Evolutionary conservation across 2,113 vertebrate genomes (phyloP).

Genomic region (Centropus bengalensis): DNA sequence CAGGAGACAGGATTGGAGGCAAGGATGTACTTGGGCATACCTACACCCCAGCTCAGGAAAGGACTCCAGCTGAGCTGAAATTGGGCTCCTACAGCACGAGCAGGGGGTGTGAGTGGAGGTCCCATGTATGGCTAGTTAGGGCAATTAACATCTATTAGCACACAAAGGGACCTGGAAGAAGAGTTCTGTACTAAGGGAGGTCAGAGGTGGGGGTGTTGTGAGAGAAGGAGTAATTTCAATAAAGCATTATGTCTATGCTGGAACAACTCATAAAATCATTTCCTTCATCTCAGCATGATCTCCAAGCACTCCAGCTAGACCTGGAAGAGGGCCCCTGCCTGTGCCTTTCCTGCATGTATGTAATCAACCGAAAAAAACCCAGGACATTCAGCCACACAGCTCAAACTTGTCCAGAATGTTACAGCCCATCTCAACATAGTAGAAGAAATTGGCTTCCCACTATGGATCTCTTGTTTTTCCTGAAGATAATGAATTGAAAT

Average conservation of each 20-base stretch:
- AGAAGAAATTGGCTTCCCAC: neutral
- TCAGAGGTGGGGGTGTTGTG: neutral
- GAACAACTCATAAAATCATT: neutral
- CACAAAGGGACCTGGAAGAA: neutral
- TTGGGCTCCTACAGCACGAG: fast-evolving
- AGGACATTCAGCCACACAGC: neutral
- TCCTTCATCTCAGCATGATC: neutral
- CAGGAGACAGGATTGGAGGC: neutral
- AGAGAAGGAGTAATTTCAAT: neutral
- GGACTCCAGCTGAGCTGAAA: neutral
- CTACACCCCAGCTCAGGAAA: neutral
- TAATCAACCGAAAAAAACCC: neutral
- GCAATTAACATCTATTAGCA: neutral
- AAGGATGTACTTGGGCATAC: neutral
- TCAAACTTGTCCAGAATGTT: neutral
- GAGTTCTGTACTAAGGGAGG: neutral
- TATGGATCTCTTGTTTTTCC: neutral
- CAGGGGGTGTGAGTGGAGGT: neutral
- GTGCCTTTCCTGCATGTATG: neutral
- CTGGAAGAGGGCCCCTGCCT: neutral
- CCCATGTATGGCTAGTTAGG: neutral
- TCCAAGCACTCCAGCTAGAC: neutral
- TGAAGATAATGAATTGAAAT: neutral
- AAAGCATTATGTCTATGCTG: neutral
- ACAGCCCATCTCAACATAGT: neutral